Evolutionary conservation across 2,888 invertebrate species (phyloP).

Genomic region (Lasioglossum morio): DNA sequence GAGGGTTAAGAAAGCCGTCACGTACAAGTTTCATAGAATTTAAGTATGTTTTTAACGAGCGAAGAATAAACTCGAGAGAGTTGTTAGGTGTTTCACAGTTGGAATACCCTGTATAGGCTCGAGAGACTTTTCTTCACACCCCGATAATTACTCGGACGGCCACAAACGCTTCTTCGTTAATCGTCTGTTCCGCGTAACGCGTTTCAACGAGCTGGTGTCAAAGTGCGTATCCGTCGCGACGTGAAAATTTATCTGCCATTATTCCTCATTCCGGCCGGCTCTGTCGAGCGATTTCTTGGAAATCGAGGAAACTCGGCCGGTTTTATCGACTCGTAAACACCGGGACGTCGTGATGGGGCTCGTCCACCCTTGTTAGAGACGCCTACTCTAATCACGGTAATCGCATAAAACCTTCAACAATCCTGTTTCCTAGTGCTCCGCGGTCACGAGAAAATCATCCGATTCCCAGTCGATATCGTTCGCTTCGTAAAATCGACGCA

Average conservation of each 20-base stretch:
- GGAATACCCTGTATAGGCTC: background rate
- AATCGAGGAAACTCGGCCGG: conserved; percentile 51
- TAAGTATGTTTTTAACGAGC: background rate
- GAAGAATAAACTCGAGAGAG: background rate
- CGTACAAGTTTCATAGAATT: background rate
- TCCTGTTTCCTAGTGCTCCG: background rate
- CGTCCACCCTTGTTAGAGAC: background rate
- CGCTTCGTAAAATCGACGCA: background rate
- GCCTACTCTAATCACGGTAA: conserved; percentile 34
- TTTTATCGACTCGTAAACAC: conserved; percentile 61
- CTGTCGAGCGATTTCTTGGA: conserved; percentile 59
- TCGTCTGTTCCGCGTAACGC: conserved; percentile 26
- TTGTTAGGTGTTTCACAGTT: background rate
- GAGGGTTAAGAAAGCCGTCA: too few species aligned
- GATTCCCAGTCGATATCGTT: background rate
- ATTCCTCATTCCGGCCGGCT: conserved; percentile 43
- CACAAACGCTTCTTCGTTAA: conserved; percentile 21
- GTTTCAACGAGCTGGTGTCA: conserved; percentile 3
- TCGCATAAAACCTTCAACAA: conserved; percentile 32
- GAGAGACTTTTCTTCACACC: conserved; percentile 1
- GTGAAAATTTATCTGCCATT: conserved; percentile 63
- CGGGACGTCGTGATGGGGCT: background rate
- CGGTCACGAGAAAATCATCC: conserved; percentile 27
- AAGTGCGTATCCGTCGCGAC: conserved; percentile 24
- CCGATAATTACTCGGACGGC: conserved; percentile 18